Evolutionary conservation across 2,797 vertebrate species (phyloP), one percentile per base, ranked within the genome.

Genomic region (Pachyuromys duprasi): DNA sequence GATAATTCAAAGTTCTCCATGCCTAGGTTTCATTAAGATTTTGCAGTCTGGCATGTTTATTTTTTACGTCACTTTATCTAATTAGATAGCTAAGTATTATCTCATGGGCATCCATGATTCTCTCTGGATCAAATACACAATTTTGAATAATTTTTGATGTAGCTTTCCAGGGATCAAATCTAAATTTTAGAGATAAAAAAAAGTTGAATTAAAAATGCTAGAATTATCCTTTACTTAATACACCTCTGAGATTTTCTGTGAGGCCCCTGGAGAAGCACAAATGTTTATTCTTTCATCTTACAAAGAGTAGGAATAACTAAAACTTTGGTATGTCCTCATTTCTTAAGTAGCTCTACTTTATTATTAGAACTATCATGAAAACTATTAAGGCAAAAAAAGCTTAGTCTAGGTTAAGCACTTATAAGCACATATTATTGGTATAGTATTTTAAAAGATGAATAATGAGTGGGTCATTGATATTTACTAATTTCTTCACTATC

Each of bases 31-130:
- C n/a, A 83, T 63, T 45, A 91, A 62, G 49, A 89, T 83, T 91
- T 24, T 91, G 13, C 55, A 70, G 33, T 86, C 8, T 91, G 57
- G 22, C 45, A 69, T 49, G 2, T n/a, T 63, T 42, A 42, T 91
- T 69, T n/a, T 81, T 62, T 75, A 4, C 72, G 18, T 78, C 8
- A 65, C 9, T 22, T 36, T 82, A 31, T 62, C 24, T 87, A 87
- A 53, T 82, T 87, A 95, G 53, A 63, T 83, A 94, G 39, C 28
- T 82, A 87, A 28, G 17, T 75, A 36, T 82, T 69, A 60, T 93
- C 70, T 83, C n/a, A 31, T 26, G 70, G 26, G 36, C 22, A 69
- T 76, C 28, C 7, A 36, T 78, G 28, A 87, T 76, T 26, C 28
- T 69, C 15, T 62, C 36, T 81, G 12, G 57, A 69, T 75, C 33